These are phyloP conservation scores for Sphaerodactylus townsendi DNA, from an alignment of 2,113 vertebrate species.

Conservation along the genomic window DNA sequence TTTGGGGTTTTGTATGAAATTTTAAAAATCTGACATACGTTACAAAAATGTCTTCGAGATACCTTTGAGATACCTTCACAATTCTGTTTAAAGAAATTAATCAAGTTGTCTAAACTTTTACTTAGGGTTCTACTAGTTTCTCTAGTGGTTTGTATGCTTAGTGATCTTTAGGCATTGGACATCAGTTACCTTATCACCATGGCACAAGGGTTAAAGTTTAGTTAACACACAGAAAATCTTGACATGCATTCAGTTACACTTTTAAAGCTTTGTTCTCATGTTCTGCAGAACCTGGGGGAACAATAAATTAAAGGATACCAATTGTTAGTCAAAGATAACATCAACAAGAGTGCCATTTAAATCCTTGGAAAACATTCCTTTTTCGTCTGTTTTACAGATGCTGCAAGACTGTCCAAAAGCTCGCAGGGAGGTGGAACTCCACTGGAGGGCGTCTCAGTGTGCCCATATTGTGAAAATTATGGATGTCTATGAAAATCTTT, in stretches of 20 bases:
- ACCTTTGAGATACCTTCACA: no score
- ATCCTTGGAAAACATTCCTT: background rate
- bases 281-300: background rate
- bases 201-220: no score
- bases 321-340: background rate
- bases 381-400: slow-evolving; percentile 77
- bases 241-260: background rate
- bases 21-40: no score
- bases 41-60: no score
- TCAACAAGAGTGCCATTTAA: background rate
- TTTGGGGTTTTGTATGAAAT: no score
- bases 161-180: no score
- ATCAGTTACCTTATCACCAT: no score
- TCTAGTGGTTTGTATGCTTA: no score
- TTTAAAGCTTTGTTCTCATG: background rate
- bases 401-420: slow-evolving; percentile 96
- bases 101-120: no score
- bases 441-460: slow-evolving; percentile 94
- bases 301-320: background rate
- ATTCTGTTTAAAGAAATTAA: no score
- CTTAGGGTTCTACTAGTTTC: no score
- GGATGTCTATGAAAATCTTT: slow-evolving; percentile 97
- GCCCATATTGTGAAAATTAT: slow-evolving; percentile 92
- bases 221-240: background rate
- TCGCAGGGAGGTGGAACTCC: slow-evolving; percentile 93